Evolutionary conservation across 2,113 vertebrate species (phyloP).

Genomic region (Oreocharis arfaki): DNA sequence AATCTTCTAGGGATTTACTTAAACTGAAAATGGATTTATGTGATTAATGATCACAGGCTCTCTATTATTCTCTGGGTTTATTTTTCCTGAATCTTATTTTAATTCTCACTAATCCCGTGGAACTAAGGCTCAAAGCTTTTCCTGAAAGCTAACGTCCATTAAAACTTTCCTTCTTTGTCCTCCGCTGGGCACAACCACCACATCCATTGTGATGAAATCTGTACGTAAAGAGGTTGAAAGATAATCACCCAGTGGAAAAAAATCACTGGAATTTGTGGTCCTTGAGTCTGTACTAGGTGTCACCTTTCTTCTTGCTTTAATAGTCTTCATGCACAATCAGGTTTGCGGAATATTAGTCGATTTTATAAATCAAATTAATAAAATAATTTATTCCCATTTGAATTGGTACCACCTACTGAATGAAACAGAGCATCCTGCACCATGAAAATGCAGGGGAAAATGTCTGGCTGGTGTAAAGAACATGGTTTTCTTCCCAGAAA

Average conservation of each 20-base stretch:
- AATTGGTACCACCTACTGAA: background rate
- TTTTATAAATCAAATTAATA: conserved; percentile 31
- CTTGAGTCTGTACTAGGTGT: background rate
- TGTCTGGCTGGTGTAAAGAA: background rate
- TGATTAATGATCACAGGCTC: conserved; percentile 36
- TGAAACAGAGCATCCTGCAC: background rate
- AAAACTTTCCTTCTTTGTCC: conserved; percentile 28
- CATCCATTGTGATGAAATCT: conserved; percentile 35
- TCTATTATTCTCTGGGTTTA: conserved; percentile 31
- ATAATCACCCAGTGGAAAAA: background rate
- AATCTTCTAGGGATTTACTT: conserved; percentile 24
- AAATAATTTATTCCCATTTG: background rate
- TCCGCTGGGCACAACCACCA: background rate
- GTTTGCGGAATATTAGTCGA: background rate
- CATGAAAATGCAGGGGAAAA: background rate
- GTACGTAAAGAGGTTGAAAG: background rate
- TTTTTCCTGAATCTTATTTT: conserved; percentile 52
- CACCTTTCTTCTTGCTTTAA: background rate
- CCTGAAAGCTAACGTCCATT: conserved; percentile 16
- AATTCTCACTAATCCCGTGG: conserved; percentile 37
- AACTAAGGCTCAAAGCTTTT: conserved; percentile 51
- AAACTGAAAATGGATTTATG: conserved; percentile 28
- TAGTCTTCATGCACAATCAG: background rate
- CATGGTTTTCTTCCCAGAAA: conserved; percentile 21
- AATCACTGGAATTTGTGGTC: background rate